Evolutionary conservation across 1,140 invertebrate genomes (phyloP), one percentile per base, ranked within the genome.

Genomic region (Rhizoglyphus robini): DNA sequence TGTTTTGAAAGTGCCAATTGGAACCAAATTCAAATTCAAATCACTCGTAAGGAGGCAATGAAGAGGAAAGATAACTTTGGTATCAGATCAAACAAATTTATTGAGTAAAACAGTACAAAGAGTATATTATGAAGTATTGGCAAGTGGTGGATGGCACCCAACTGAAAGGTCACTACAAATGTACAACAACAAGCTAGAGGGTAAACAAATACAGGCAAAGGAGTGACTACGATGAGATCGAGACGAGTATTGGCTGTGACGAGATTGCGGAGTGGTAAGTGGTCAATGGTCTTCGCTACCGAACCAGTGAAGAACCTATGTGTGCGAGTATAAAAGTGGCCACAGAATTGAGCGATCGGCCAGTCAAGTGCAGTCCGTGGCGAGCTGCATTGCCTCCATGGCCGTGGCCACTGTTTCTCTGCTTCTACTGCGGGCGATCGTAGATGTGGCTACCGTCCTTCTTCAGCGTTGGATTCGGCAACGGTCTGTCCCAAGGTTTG

Each of bases 401-500:
- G n/a, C n/a, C n/a, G n/a, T n/a, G n/a, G n/a, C n/a, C n/a, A n/a
- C n/a, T n/a, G n/a, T 51, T 23, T 11, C 29, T 51, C 48, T 20
- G 23, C 23, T 51, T 23, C 48, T 65, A 65, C 27, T 65, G 64
- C 2, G 65, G 65, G 32, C 47, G 57, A 63, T 66, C 65, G 31
- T 66, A 66, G 15, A 66, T 66, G 47, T 66, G 65, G 23, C 29
- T 20, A 36, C 27, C 34, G n/a, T 46, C 34, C 32, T 63, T 65
- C 51, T 31, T 60, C 23, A 31, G n/a, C 38, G 31, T 5, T n/a
- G 31, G 41, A 23, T 27, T 31, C 34, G 31, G 65, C 11, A 64
- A 38, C 31, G 41, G 63, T 23, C 59, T 11, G n/a, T 66, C 65
- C 65, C 65, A 66, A 8, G 65, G 58, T 25, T 66, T 41, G 36